phyloP scores from a whole-genome alignment of 1,140 invertebrate genomes.

The Drosophila nebulosa region DNA sequence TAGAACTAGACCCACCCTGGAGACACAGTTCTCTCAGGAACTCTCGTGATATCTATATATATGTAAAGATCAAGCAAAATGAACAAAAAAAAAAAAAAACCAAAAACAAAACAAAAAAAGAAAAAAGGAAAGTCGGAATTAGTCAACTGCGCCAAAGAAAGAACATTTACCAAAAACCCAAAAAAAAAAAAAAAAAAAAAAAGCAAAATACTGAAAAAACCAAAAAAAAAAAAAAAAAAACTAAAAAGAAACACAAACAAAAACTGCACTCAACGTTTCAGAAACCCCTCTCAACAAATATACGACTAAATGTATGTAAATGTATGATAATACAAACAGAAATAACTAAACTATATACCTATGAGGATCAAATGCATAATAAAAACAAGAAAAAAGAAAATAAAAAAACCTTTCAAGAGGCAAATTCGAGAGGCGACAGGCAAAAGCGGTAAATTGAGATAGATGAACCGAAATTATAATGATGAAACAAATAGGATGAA shows the following conservation, averaged over 20 bases:
- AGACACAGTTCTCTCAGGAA: slow-evolving; percentile 81
- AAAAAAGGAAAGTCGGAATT: slow-evolving; percentile 45
- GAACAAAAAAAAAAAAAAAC: slow-evolving; percentile 19
- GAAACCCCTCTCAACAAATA: slow-evolving; percentile 34
- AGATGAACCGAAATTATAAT: slow-evolving; percentile 28
- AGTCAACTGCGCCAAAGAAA: slow-evolving; percentile 71
- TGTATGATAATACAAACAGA: slow-evolving; percentile 30
- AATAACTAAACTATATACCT: slow-evolving; percentile 37
- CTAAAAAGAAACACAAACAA: slow-evolving; percentile 30
- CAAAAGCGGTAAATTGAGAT: slow-evolving; percentile 13
- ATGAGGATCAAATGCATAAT: slow-evolving; percentile 59
- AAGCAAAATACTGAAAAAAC: slow-evolving; percentile 25
- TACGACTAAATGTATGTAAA: slow-evolving; percentile 1
- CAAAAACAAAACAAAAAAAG: slow-evolving; percentile 18
- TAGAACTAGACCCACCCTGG: slow-evolving; percentile 81
- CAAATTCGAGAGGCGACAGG: slow-evolving; percentile 17
- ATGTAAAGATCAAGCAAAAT: slow-evolving; percentile 67
- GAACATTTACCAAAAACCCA: slow-evolving; percentile 61
- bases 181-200: slow-evolving; percentile 23
- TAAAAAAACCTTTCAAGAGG: slow-evolving; percentile 40
- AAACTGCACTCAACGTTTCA: slow-evolving; percentile 78
- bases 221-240: slow-evolving; percentile 17
- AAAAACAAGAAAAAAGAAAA: slow-evolving; percentile 24
- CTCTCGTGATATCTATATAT: slow-evolving; percentile 81
- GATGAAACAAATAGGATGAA: no score